Evolutionary conservation across 2,797 vertebrate species (phyloP).

Genomic region (Pogoniulus pusillus): DNA sequence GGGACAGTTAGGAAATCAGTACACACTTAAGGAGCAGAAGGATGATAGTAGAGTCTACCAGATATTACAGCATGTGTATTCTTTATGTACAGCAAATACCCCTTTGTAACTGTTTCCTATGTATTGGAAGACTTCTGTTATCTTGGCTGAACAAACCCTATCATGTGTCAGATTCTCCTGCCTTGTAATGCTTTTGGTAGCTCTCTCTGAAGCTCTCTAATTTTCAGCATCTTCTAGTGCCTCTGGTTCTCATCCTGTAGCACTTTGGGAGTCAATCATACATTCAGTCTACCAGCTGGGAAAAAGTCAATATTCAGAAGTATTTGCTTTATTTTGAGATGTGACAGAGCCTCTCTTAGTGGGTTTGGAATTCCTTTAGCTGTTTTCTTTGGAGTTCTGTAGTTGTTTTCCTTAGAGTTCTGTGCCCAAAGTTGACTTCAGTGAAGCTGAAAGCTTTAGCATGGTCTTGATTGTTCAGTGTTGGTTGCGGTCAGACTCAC

Average conservation of each 20-base stretch:
- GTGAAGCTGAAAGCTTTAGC: neutral
- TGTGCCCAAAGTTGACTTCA: neutral
- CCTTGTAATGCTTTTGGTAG: neutral
- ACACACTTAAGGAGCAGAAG: neutral
- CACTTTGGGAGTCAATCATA: neutral
- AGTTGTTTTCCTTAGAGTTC: neutral
- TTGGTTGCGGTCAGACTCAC: neutral
- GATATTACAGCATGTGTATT: neutral
- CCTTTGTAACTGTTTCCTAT: neutral
- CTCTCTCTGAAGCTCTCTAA: neutral
- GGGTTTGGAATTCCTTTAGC: neutral
- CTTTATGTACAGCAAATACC: neutral
- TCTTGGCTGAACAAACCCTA: neutral
- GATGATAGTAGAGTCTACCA: neutral
- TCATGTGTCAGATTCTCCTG: neutral
- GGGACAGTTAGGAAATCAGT: neutral
- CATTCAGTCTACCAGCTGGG: neutral
- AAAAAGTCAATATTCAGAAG: neutral
- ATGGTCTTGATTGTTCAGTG: neutral
- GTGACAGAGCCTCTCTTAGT: neutral
- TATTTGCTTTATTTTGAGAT: neutral
- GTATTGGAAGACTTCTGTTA: neutral
- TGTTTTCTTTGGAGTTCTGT: neutral
- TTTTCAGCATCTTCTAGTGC: neutral
- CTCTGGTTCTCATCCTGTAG: neutral